Conservation (phyloP, 2,113 vertebrate genomes). For the Colaptes auratus region DNA sequence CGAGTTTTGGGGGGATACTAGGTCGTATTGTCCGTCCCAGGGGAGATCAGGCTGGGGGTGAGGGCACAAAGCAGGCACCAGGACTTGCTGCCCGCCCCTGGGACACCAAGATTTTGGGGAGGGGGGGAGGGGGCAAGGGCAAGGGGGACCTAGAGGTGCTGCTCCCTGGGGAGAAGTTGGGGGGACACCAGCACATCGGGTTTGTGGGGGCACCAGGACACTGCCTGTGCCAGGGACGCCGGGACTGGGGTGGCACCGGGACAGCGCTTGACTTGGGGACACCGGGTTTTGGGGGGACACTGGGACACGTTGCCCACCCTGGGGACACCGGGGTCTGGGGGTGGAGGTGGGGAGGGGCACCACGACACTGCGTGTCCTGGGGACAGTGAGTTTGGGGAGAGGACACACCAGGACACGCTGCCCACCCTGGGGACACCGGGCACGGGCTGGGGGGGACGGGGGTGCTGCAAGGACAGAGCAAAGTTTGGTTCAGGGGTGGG, state of each 20-base stretch:
- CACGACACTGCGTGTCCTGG: neutral
- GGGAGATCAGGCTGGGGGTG: neutral
- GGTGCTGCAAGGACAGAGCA: neutral
- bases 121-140: no score
- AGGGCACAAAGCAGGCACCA: no score
- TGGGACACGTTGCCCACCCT: neutral
- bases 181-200: no score
- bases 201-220: no score
- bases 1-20: neutral
- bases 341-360: neutral
- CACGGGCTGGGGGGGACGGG: neutral
- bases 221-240: neutral
- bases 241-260: no score
- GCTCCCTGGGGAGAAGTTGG: neutral
- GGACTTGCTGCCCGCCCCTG: neutral
- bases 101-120: neutral
- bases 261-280: neutral
- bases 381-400: neutral
- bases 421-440: neutral
- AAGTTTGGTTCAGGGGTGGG: neutral
- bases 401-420: no score
- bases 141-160: neutral
- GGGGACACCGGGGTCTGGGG: neutral
- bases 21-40: neutral
- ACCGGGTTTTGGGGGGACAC: neutral